Base-by-base conservation (phyloP, 1,140 invertebrate genomes). In the Sarcophaga bullata region DNA sequence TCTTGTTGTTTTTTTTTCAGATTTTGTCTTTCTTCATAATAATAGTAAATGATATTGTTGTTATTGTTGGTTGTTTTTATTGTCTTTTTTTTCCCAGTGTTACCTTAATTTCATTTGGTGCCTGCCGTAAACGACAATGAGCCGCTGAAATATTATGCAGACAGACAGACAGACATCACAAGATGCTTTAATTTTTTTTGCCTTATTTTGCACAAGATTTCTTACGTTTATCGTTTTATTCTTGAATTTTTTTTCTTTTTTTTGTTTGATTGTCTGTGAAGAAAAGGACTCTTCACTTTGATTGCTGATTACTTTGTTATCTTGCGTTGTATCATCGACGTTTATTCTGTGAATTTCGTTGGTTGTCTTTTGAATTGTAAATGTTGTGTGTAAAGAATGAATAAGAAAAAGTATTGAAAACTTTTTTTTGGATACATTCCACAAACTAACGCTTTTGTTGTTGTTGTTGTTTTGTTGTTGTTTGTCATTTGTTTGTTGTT, bases 121-220 rank as follows among this genome's bases (percentile, higher is more conserved):
- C 48, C 15, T 50, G 9, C 25, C 25, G 25, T 37, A 37, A 37
- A 37, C 25, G 49, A 78, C 75, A 78, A 78, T 78, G 48, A 78
- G 75, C 48, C 48, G 75, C 19, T 78, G 75, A 78, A 78, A 78
- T 78, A 78, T 78, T 78, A 50, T 50, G n/a, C 75, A 78, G 75
- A 78, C 75, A 72, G 75, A 78, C n/a, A 78, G 75, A 78, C 75
- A 72, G 75, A 78, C n/a, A n/a, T n/a, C n/a, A n/a, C n/a, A 68
- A 68, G 17, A 37, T 37, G 25, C 25, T 37, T 37, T 37, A 37
- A 37, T 37, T 37, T 37, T 37, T 37, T 37, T 37, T 37, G 25
- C 25, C 25, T 37, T 37, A 37, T 37, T 37, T 37, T 37, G 25
- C 25, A 37, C 25, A 68, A 68, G 17, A 17, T 68, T 68, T 68